Conservation (phyloP, 2,797 vertebrate species). For the Lacerta bilineata region DNA sequence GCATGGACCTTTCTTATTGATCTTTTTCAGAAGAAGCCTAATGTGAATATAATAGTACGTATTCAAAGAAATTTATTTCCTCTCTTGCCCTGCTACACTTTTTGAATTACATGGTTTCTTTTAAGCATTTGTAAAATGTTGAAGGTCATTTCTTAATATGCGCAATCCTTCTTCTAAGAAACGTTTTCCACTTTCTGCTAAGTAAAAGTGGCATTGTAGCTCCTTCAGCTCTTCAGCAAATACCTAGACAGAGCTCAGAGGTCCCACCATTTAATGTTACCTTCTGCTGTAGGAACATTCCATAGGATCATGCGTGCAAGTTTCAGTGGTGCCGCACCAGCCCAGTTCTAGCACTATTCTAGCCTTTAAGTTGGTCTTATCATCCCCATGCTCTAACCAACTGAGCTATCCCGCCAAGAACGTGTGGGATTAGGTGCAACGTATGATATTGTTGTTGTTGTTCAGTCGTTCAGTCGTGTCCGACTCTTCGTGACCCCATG, state of each 20-base stretch:
- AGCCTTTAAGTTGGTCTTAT: too few relatives aligned
- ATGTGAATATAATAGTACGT: conserved; percentile 18
- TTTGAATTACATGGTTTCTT: background rate
- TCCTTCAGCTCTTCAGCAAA: background rate
- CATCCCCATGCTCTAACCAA: too few relatives aligned
- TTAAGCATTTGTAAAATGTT: conserved; percentile 20
- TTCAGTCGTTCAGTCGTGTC: too few relatives aligned
- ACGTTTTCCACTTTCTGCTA: background rate
- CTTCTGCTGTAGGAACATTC: too few relatives aligned
- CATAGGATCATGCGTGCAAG: too few relatives aligned
- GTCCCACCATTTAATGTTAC: too few relatives aligned
- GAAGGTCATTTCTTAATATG: conserved; percentile 14
- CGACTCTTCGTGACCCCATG: too few relatives aligned
- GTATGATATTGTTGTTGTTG: too few relatives aligned
- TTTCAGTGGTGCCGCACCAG: too few relatives aligned
- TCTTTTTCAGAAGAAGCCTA: conserved; percentile 27
- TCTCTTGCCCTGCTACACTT: conserved; percentile 10
- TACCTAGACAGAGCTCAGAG: background rate
- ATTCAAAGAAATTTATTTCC: conserved; percentile 13
- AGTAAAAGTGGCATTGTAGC: conserved; percentile 20
- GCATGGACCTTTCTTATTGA: conserved; percentile 49
- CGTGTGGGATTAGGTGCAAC: too few relatives aligned
- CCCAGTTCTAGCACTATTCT: too few relatives aligned
- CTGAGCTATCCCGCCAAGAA: too few relatives aligned
- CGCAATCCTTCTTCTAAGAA: conserved; percentile 27